These are phyloP conservation scores for Atherinomorus stipes DNA, from an alignment of 2,113 vertebrate species.

Conservation along the genomic window DNA sequence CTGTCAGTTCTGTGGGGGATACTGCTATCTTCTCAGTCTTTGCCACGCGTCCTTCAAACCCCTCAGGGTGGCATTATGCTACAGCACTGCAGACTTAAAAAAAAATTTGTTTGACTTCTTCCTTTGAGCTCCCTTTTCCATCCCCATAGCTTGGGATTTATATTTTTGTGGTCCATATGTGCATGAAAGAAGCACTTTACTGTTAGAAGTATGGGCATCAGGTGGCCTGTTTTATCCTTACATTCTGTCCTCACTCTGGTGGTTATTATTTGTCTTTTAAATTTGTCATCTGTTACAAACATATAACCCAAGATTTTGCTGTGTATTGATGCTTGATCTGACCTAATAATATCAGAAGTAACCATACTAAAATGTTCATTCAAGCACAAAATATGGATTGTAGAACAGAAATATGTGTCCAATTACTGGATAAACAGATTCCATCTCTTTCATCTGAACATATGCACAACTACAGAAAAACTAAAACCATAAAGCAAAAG, in stretches of 20 bases:
- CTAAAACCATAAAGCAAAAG: too few species aligned
- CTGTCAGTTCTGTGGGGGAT: slow-evolving; percentile 50
- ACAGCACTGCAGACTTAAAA: slow-evolving; percentile 33
- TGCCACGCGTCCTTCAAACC: slow-evolving; percentile 39
- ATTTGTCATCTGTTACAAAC: not conserved
- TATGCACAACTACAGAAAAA: too few species aligned
- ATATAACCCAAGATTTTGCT: too few species aligned
- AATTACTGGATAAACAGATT: too few species aligned
- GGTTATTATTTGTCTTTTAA: not conserved
- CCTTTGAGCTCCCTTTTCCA: not conserved
- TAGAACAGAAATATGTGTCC: too few species aligned
- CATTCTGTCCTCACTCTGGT: not conserved
- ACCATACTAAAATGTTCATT: too few species aligned
- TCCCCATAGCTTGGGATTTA: slow-evolving; percentile 30
- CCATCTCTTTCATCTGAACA: too few species aligned
- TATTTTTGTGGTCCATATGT: slow-evolving; percentile 39
- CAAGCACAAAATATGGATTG: too few species aligned
- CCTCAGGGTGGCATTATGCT: slow-evolving; percentile 53
- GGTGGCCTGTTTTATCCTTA: slow-evolving; percentile 1
- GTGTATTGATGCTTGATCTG: too few species aligned
- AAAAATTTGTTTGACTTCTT: slow-evolving; percentile 37
- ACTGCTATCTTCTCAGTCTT: slow-evolving; percentile 31
- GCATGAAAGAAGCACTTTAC: slow-evolving; percentile 25
- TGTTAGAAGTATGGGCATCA: slow-evolving; percentile 22
- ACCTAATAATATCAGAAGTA: too few species aligned